Conservation (phyloP, 2,797 vertebrate species). For the Acanthopagrus latus region DNA sequence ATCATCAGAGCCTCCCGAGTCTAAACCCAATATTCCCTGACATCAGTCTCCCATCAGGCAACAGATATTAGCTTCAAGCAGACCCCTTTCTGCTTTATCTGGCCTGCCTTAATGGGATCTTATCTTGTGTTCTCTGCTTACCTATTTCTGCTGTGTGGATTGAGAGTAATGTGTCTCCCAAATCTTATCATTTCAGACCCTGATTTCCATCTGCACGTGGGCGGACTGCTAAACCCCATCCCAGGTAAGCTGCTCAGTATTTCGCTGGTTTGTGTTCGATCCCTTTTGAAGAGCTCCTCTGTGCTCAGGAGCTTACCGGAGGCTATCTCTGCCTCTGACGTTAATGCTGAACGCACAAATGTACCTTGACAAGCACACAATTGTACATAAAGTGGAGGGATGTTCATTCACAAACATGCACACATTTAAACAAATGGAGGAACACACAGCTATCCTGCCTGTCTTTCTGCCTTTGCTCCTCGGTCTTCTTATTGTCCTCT, state of each 20-base stretch:
- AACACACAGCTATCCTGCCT: slow-evolving; percentile 28
- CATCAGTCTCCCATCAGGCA: slow-evolving; percentile 61
- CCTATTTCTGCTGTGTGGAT: slow-evolving; percentile 63
- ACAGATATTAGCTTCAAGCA: slow-evolving; percentile 70
- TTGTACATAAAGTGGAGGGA: slow-evolving; percentile 46
- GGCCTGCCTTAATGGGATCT: slow-evolving; percentile 70
- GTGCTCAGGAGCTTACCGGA: slow-evolving; percentile 76
- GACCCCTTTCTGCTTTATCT: slow-evolving; percentile 60
- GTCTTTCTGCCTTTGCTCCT: slow-evolving; percentile 54
- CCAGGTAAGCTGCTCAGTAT: slow-evolving; percentile 91
- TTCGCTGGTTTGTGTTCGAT: slow-evolving; percentile 66
- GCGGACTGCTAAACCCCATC: slow-evolving; percentile 98
- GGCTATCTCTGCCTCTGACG: slow-evolving; percentile 63
- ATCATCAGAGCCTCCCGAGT: slow-evolving; percentile 38
- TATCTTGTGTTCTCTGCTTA: slow-evolving; percentile 69
- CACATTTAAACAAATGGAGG: slow-evolving; percentile 29
- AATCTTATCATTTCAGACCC: slow-evolving; percentile 93
- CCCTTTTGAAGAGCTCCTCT: slow-evolving; percentile 74
- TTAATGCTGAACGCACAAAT: slow-evolving; percentile 59
- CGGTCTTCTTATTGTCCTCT: slow-evolving; percentile 47
- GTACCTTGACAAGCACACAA: slow-evolving; percentile 48
- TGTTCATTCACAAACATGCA: slow-evolving; percentile 23
- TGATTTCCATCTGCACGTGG: slow-evolving; percentile 97
- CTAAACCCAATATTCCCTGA: slow-evolving; percentile 35
- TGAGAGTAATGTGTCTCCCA: slow-evolving; percentile 73